Base-by-base conservation (phyloP, 2,797 vertebrate genomes). In the Margarornis squamiger region DNA sequence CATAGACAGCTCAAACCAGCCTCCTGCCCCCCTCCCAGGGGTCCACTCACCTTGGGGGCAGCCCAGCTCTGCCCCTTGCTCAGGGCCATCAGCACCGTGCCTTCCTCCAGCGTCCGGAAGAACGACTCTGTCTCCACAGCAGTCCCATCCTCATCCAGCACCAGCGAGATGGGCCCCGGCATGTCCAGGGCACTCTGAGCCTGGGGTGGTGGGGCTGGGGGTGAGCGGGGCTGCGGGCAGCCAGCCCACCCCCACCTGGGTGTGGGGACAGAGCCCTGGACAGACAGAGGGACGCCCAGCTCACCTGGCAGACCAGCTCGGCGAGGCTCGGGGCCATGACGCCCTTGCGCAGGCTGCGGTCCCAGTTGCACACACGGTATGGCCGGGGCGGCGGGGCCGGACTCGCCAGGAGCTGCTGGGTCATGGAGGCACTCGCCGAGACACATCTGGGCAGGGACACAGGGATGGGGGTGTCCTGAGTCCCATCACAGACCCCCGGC, bases 101-200 rank as follows among this genome's bases (percentile, higher is more conserved):
- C 98, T 15, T 98, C 98, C 22, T 98, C 98, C 77, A 99, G 96
- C 0, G 98, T 98, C 63, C 98, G 97, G 96, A 99, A 99, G 86
- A 99, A 99, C 4, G 99, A 98, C 45, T 99, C 98, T 0, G 98
- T 99, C 91, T 99, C 99, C 52, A 99, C 98, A 0, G 78, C 97
- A 0, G 99, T 99, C 61, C 99, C 99, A 0, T 99, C 99, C 93
- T 99, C 99, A 19, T 99, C 99, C 97, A 99, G 97, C 81, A 99
- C 98, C 96, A 99, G 58, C 0, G 29, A 90, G 30, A 98, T 51
- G 39, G 98, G 91, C 7, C 97, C 97, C 1, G 71, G 55, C 34
- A 98, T 78, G 5, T 92, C 93, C 88, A 99, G 92, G 3, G 97
- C 93, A 9, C 98, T 97, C 43, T 76, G 97, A 48, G 97, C 98